Conservation (phyloP, 2,888 invertebrate species). For the Oscheius sp. region DNA sequence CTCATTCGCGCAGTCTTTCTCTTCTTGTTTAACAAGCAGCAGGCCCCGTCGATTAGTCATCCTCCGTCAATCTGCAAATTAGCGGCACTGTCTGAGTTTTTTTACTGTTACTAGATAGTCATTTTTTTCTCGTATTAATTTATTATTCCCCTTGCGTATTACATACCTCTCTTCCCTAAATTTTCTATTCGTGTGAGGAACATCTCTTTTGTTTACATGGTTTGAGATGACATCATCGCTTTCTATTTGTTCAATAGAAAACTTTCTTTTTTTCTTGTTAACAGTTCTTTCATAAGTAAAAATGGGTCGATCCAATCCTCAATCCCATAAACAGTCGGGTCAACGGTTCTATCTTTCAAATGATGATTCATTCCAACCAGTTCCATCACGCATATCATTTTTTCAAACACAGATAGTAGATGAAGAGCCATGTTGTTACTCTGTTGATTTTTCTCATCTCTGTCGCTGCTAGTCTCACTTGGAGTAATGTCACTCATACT, state of each 20-base stretch:
- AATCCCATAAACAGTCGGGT: neutral
- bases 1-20: conserved; percentile 22
- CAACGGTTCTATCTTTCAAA: conserved; percentile 1
- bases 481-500: conserved; percentile 8
- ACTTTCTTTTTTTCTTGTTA: too few species aligned
- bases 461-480: conserved; percentile 12
- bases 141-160: neutral
- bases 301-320: too few species aligned
- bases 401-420: neutral
- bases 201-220: too few species aligned
- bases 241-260: too few species aligned
- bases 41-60: conserved; percentile 12
- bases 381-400: neutral
- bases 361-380: neutral
- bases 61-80: neutral
- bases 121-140: neutral
- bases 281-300: too few species aligned
- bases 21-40: conserved; percentile 20
- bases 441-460: conserved; percentile 10
- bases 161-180: neutral
- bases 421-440: conserved; percentile 22
- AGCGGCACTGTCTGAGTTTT: neutral
- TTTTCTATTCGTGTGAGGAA: neutral
- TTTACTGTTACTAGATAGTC: neutral
- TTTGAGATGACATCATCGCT: too few species aligned